Evolutionary conservation across 2,888 invertebrate species (phyloP).

Genomic region (Galeruca laticollis): DNA sequence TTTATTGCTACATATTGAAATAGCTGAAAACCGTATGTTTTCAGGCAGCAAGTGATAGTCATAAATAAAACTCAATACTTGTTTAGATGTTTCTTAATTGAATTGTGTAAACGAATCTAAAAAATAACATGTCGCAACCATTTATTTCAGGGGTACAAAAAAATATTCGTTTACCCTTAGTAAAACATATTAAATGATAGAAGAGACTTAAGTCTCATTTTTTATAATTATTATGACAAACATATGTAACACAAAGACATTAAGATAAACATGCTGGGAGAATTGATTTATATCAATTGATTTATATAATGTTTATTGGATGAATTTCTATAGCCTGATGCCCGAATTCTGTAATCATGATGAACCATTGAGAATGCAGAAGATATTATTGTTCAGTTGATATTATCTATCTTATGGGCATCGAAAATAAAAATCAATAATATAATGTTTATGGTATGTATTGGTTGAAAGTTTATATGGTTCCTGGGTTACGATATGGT

Average conservation of each 20-base stretch:
- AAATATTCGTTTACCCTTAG: constrained; percentile 1
- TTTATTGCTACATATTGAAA: neutral
- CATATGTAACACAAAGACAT: constrained; percentile 1
- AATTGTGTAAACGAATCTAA: constrained; percentile 1
- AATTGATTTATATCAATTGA: neutral
- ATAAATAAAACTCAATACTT: constrained; percentile 7
- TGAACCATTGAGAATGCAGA: no score
- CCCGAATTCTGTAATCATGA: no score
- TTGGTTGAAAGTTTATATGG: no score
- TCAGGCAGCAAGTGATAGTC: neutral
- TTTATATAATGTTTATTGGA: neutral
- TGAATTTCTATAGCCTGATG: no score
- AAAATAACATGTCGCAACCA: constrained; percentile 7
- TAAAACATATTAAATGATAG: neutral
- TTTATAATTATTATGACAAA: constrained; percentile 8
- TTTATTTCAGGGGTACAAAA: neutral
- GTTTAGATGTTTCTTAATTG: constrained; percentile 7
- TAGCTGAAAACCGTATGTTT: neutral
- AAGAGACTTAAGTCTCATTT: neutral
- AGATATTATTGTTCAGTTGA: no score
- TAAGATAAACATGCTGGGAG: neutral
- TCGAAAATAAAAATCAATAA: no score
- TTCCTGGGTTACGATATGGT: no score
- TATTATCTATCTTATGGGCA: no score
- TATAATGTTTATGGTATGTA: no score